Evolutionary conservation across 1,140 invertebrate species (phyloP).

Genomic region (Oncopeltus fasciatus): DNA sequence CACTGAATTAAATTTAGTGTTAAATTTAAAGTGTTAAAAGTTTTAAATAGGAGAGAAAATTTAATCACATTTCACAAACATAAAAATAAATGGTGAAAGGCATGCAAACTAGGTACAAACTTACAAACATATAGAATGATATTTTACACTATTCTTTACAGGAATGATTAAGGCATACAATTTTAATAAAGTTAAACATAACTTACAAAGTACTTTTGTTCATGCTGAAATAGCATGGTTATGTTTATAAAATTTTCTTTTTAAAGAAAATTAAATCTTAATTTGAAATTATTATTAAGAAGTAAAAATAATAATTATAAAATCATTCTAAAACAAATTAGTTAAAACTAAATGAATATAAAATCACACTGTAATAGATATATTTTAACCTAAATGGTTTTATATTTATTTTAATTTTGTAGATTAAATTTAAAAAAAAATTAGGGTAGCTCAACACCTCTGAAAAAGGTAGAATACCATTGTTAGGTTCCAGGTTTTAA

Average conservation of each 20-base stretch:
- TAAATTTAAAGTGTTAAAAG: not conserved
- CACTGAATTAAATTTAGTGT: not conserved
- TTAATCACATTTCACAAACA: not conserved
- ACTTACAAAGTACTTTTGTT: too few species aligned
- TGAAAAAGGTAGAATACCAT: too few species aligned
- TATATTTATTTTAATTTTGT: too few species aligned
- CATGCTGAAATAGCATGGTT: too few species aligned
- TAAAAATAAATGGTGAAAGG: not conserved
- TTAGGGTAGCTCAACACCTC: too few species aligned
- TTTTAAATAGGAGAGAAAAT: not conserved
- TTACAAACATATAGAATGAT: not conserved
- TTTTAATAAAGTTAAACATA: not conserved
- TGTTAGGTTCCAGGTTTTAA: too few species aligned
- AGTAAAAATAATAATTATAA: not conserved
- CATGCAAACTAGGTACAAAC: not conserved
- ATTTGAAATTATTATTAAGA: not conserved
- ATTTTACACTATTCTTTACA: not conserved
- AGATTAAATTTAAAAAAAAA: too few species aligned
- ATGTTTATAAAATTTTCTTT: not conserved
- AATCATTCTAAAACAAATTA: not conserved
- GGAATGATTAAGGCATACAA: conserved; percentile 2
- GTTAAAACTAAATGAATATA: not conserved
- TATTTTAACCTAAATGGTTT: too few species aligned
- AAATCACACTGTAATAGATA: too few species aligned
- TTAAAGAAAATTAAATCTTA: not conserved